Conservation (phyloP, 1,140 invertebrate genomes). For the Formica exsecta region DNA sequence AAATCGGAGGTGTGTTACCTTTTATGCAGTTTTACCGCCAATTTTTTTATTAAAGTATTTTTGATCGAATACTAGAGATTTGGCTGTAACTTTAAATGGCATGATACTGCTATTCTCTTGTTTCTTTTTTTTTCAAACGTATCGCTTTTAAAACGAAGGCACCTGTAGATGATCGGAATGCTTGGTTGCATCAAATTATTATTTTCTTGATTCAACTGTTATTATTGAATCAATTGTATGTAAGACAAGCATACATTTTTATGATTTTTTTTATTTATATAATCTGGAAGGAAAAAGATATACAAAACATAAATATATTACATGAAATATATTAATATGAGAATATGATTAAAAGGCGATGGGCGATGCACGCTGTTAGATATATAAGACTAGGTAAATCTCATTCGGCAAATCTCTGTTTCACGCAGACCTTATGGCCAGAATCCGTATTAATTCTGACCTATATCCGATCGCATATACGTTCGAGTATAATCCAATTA, state of each 20-base stretch:
- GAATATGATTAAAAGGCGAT: background rate
- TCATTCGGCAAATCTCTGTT: too few species aligned
- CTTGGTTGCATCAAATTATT: background rate
- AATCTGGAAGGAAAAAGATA: background rate
- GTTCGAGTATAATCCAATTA: slow-evolving; percentile 34
- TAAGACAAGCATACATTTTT: background rate
- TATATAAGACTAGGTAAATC: too few species aligned
- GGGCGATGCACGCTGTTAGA: slow-evolving; percentile 1
- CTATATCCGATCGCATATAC: background rate
- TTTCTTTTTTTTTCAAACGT: background rate
- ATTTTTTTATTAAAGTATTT: too few species aligned
- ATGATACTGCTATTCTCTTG: too few species aligned
- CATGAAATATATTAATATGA: background rate
- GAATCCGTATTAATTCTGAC: background rate
- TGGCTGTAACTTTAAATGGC: too few species aligned
- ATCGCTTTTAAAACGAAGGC: background rate
- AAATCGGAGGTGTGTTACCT: too few species aligned
- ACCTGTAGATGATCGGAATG: background rate
- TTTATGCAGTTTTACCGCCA: too few species aligned
- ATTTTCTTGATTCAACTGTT: too few species aligned
- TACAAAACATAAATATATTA: background rate
- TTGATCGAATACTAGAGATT: too few species aligned
- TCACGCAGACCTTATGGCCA: too few species aligned
- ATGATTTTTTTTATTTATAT: background rate
- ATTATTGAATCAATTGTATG: background rate